Evolutionary conservation across 2,797 vertebrate species (phyloP).

Genomic region (Rhinichthys osculus): DNA sequence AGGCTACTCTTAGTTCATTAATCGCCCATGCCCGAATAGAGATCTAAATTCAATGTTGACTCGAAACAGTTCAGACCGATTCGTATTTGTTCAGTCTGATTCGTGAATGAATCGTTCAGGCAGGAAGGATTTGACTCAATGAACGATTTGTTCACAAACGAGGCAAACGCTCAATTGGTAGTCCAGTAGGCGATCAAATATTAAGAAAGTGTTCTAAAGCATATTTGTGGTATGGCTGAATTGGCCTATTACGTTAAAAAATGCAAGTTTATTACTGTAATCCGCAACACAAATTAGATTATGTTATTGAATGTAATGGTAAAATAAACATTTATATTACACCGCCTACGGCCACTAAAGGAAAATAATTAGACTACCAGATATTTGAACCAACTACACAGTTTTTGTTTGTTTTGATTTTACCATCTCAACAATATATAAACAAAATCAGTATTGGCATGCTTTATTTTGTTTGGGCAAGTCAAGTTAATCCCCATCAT

Average conservation of each 20-base stretch:
- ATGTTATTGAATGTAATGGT: neutral
- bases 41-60: neutral
- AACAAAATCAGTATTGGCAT: neutral
- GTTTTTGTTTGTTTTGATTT: neutral
- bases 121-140: neutral
- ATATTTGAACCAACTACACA: neutral
- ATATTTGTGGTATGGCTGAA: neutral
- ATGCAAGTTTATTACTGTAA: neutral
- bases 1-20: neutral
- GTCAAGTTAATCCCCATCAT: conserved; percentile 8
- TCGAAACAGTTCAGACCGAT: neutral
- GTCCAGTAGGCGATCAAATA: neutral
- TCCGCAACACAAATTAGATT: neutral
- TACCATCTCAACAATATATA: neutral
- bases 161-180: conserved; percentile 3
- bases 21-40: neutral
- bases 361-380: neutral
- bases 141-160: neutral
- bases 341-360: neutral
- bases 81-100: neutral
- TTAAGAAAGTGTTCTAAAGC: conserved; percentile 8
- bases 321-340: neutral
- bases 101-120: neutral
- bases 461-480: conserved; percentile 19
- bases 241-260: neutral